Base-by-base conservation (phyloP, 2,888 invertebrate genomes). In the Branchipolynoe longqiensis region DNA sequence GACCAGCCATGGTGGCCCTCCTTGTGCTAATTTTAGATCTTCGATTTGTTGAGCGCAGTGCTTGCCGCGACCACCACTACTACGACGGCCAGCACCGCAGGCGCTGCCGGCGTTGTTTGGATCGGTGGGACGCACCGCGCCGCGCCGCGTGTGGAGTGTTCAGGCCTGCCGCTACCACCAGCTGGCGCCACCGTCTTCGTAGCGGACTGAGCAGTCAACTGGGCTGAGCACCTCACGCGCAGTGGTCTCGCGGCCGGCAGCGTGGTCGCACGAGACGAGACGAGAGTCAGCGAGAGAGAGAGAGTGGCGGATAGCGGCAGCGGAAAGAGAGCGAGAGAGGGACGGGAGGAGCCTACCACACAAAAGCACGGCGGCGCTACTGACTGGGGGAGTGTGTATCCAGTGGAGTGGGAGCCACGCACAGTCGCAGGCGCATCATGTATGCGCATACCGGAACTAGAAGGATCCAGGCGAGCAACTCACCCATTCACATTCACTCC, bases 1-100 rank as follows among this genome's bases (percentile, higher is more conserved):
- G 18, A 48, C 69, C 69, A 69, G 22, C 69, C 38, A 69, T 6
- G 6, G 69, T 38, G 69, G 36, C 69, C 69, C 69, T 22, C 69
- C 36, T 69, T 38, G 62, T 69, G 69, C 69, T 69, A 69, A 69
- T 69, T 69, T 69, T 69, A 69, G 69, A 69, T 69, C 69, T 69
- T 69, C 69, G 69, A 69, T 69, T 69, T 69, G 36, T 69, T 69
- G 69, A n/a, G 69, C 12, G 69, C 69, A 38, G 36, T 38, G n/a
- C 69, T 38, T 28, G 25, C n/a, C 62, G 31, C 62, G 28, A 62
- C 62, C 25, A 25, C 62, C 25, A 62, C 31, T 28, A 62, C 62
- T 28, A 62, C 62, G 28, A 62, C 62, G 14, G 31, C 62, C n/a
- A 25, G n/a, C 62, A 62, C 3, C 62, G 31, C 62, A 25, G 31